Evolutionary conservation across 2,797 vertebrate genomes (phyloP), one percentile per base, ranked within the genome.

Genomic region (Cyclopterus lumpus): DNA sequence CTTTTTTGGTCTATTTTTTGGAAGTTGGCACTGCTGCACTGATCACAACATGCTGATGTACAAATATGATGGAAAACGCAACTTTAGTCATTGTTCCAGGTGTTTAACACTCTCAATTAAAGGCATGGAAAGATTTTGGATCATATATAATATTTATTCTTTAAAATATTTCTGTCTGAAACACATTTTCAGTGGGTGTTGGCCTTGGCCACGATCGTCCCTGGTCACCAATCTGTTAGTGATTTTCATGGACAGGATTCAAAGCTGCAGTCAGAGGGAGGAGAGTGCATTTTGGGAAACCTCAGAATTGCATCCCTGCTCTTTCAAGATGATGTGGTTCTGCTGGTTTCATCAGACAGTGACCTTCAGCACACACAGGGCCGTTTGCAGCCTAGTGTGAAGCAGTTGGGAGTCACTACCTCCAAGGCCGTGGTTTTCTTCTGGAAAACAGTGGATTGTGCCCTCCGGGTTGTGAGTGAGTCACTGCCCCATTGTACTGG

Each of bases 1-100:
- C 26, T 12, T 57, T 38, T 65, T 67, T 20, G 32, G 12, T 38
- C 6, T 40, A 16, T 22, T 69, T 71, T 59, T 26, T 65, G 68
- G 38, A 18, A 6, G 10, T 20, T 40, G n/a, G 11, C 15, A 12
- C 42, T 59, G 16, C 16, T 32, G 16, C 55, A 62, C 30, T 63
- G 11, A 61, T 67, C 0, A 40, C 28, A 42, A 38, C 8, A 51
- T 34, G 36, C 30, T 67, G 22, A 67, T 15, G 60, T 12, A 36
- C 24, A 71, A 64, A 62, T 67, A 36, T 59, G 7, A 51, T 57
- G 6, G 6, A 48, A 65, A 73, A 54, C 3, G 1, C 12, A 32
- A 14, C 18, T 46, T 44, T n/a, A 58, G 32, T 26, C 44, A 30
- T 15, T 51, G 9, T 18, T 64, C 32, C 32, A 55, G 1, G 24